These are phyloP conservation scores for Acanthosepion esculentum DNA, from an alignment of 2,888 invertebrate species.

Conservation along the genomic window DNA sequence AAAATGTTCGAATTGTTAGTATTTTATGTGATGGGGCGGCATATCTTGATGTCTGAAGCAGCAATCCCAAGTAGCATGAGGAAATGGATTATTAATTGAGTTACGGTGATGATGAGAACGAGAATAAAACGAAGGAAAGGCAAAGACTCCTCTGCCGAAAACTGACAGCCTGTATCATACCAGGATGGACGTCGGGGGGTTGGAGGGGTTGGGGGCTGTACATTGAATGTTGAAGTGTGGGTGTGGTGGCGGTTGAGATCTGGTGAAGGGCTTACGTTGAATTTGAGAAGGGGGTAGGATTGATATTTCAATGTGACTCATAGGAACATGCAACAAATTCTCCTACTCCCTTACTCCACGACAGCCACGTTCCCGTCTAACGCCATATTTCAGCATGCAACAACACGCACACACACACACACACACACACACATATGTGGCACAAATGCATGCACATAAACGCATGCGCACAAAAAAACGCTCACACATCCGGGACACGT, in stretches of 20 bases:
- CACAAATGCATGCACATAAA: not conserved
- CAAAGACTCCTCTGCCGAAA: not conserved
- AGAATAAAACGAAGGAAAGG: not conserved
- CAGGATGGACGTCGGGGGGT: not conserved
- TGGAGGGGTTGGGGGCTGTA: not conserved
- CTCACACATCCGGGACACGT: too few relatives aligned
- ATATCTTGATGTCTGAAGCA: not conserved
- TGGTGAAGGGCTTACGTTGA: not conserved
- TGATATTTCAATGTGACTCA: not conserved
- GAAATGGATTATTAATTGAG: constrained; percentile 33
- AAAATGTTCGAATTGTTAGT: not conserved
- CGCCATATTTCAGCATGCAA: not conserved
- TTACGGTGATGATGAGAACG: not conserved
- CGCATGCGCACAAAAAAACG: too few relatives aligned
- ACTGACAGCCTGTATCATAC: not conserved
- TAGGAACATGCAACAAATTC: not conserved
- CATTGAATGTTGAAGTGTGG: not conserved
- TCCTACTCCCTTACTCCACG: not conserved
- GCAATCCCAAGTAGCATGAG: not conserved
- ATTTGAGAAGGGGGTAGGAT: not conserved
- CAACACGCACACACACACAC: not conserved
- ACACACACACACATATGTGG: not conserved
- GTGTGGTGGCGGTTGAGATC: not conserved
- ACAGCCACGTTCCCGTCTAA: not conserved
- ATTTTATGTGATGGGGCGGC: not conserved